Evolutionary conservation across 92 coral and sea anemone species (phyloP), one percentile per base, ranked within the genome.

Genomic region (Desmophyllum pertusum): DNA sequence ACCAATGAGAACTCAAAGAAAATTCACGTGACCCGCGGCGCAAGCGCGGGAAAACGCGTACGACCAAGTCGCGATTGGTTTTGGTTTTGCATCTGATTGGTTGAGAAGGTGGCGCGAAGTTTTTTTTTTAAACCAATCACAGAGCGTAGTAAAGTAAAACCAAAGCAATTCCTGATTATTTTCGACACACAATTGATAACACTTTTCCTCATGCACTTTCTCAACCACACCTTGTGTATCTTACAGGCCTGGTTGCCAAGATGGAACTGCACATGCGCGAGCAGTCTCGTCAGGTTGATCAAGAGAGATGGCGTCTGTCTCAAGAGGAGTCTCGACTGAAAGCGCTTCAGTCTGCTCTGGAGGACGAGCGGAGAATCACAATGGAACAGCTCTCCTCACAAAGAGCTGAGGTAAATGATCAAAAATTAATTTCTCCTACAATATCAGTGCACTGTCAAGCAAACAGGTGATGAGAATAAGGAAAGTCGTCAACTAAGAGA

Each of bases 241-340:
- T 30, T 69, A 6, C 73, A 94, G 98, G 98, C 46, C 87, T 96
- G 23, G 92, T 96, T 80, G 93, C 98, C 0, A 91, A 95, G 91
- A 96, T 96, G 99, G 99, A 96, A 81, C 81, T 96, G 38, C 96
- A 96, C 86, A 88, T 96, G 81, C 92, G 99, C 48, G 99, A 96
- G 66, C 99, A 94, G 84, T 86, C 89, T 19, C 96, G 99, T 51
- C 94, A 92, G 75, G 72, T 92, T 19, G 99, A 96, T 79, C 97
- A 96, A 73, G 99, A 96, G 63, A 86, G 93, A 72, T 96, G 99
- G 99, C 88, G 92, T 68, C 85, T 94, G 19, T 63, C 92, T 1
- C 96, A 92, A 73, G 98, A 94, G 45, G 99, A 96, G 45, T 89
- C 97, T 30, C 93, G 99, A 29, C 79, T 94, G 81, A 94, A 90